phyloP scores from a whole-genome alignment of 2,797 vertebrate genomes.

The Rachycentron canadum region DNA sequence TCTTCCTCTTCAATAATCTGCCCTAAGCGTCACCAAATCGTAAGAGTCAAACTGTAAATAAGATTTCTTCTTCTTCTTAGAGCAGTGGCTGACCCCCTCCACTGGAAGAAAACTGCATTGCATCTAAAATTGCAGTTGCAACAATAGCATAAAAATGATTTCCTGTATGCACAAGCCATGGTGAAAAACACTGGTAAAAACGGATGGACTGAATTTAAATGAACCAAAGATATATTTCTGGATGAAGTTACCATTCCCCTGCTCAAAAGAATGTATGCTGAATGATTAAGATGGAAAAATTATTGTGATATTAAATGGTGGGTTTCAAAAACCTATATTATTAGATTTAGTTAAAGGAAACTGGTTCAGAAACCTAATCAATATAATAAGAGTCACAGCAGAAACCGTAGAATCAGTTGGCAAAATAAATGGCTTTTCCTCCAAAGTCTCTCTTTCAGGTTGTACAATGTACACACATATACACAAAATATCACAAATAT shows the following conservation, averaged over 20 bases:
- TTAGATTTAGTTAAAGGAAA: conserved; percentile 38
- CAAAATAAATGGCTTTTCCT: conserved; percentile 94
- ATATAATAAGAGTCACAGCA: conserved; percentile 82
- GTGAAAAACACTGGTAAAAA: conserved; percentile 11
- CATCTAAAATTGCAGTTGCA: conserved; percentile 23
- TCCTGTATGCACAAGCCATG: conserved; percentile 13
- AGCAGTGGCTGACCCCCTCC: conserved; percentile 48
- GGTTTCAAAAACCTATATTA: conserved; percentile 16
- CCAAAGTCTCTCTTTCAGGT: conserved; percentile 80
- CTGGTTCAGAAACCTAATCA: conserved; percentile 53
- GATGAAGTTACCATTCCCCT: conserved; percentile 1
- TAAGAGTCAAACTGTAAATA: not conserved
- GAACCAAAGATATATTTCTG: conserved; percentile 15
- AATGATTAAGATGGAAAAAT: conserved; percentile 75
- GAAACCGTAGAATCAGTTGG: conserved; percentile 91
- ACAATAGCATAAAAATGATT: conserved; percentile 18
- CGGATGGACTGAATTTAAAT: conserved; percentile 8
- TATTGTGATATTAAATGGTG: conserved; percentile 41
- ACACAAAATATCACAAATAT: conserved; percentile 70
- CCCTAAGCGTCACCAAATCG: not conserved
- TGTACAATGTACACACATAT: conserved; percentile 62
- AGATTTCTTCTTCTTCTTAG: conserved; percentile 1
- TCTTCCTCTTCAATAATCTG: conserved; percentile 1
- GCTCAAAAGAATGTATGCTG: conserved; percentile 69
- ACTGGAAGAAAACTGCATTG: conserved; percentile 48